Evolutionary conservation across 2,888 invertebrate genomes (phyloP).

Genomic region (Boloria selene): DNA sequence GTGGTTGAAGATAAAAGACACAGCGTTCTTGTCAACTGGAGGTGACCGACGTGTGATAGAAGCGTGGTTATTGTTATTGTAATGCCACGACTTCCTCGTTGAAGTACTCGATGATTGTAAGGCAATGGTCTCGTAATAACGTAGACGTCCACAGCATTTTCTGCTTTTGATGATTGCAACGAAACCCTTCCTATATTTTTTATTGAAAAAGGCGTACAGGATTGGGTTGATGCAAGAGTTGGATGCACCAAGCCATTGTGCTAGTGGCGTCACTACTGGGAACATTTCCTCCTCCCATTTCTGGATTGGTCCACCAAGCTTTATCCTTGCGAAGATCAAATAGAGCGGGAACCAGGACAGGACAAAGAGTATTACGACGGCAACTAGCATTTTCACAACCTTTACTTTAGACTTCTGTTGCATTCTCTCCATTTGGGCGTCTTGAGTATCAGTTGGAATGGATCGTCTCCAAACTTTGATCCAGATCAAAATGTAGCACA

Average conservation of each 20-base stretch:
- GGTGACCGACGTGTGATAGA: slow-evolving; percentile 82
- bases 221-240: slow-evolving; percentile 98
- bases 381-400: slow-evolving; percentile 96
- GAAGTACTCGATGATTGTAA: slow-evolving; percentile 93
- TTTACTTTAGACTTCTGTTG: slow-evolving; percentile 97
- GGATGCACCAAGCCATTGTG: slow-evolving; percentile 95
- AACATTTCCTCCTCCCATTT: slow-evolving; percentile 91
- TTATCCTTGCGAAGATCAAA: slow-evolving; percentile 93
- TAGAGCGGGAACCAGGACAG: slow-evolving; percentile 96
- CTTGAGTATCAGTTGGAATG: slow-evolving; percentile 95
- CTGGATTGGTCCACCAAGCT: slow-evolving; percentile 88
- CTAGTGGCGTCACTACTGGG: slow-evolving; percentile 91
- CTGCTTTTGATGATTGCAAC: slow-evolving; percentile 93
- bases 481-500: slow-evolving; percentile 96
- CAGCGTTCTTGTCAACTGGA: slow-evolving; percentile 76
- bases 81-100: slow-evolving; percentile 92
- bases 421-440: slow-evolving; percentile 95
- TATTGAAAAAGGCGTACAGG: slow-evolving; percentile 96
- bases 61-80: slow-evolving; percentile 86
- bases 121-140: slow-evolving; percentile 93
- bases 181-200: slow-evolving; percentile 95
- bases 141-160: slow-evolving; percentile 91
- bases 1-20: slow-evolving; percentile 85
- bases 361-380: slow-evolving; percentile 95
- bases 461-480: slow-evolving; percentile 93